Conservation (phyloP, 2,888 invertebrate species). For the Liodrosophila aerea region DNA sequence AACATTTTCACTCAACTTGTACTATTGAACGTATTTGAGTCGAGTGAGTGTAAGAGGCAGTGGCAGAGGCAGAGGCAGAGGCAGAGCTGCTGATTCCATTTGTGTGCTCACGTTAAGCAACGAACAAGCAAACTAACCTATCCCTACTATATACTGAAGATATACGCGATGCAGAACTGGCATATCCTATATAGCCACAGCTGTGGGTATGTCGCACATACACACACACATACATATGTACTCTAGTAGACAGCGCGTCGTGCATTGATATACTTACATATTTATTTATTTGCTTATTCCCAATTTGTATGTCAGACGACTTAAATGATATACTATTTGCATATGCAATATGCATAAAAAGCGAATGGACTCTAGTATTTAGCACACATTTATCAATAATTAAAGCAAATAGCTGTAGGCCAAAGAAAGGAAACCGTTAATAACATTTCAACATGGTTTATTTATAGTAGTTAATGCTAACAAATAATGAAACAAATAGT, state of each 20-base stretch:
- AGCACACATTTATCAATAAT: constrained; percentile 43
- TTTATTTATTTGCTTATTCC: constrained; percentile 1
- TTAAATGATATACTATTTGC: constrained; percentile 20
- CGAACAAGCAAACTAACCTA: too few relatives aligned
- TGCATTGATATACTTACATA: constrained; percentile 18
- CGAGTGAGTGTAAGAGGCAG: too few relatives aligned
- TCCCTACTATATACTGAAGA: not conserved
- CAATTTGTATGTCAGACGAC: constrained; percentile 27
- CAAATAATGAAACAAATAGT: too few relatives aligned
- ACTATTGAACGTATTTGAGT: too few relatives aligned
- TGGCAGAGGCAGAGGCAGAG: too few relatives aligned
- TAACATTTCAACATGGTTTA: not conserved
- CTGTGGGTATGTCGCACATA: not conserved
- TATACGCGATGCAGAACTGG: not conserved
- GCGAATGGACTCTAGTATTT: constrained; percentile 27
- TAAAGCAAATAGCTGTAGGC: constrained; percentile 44
- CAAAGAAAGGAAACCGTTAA: constrained; percentile 19
- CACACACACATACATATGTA: too few relatives aligned
- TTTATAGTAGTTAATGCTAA: too few relatives aligned
- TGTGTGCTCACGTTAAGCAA: not conserved
- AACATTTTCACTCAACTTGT: not conserved
- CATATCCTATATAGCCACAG: not conserved
- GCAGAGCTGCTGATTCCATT: constrained; percentile 3
- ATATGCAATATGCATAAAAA: constrained; percentile 19
- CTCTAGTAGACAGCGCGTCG: constrained; percentile 52